These are phyloP conservation scores for Salpingus planirostris DNA, from an alignment of 2,888 invertebrate species.

Conservation along the genomic window DNA sequence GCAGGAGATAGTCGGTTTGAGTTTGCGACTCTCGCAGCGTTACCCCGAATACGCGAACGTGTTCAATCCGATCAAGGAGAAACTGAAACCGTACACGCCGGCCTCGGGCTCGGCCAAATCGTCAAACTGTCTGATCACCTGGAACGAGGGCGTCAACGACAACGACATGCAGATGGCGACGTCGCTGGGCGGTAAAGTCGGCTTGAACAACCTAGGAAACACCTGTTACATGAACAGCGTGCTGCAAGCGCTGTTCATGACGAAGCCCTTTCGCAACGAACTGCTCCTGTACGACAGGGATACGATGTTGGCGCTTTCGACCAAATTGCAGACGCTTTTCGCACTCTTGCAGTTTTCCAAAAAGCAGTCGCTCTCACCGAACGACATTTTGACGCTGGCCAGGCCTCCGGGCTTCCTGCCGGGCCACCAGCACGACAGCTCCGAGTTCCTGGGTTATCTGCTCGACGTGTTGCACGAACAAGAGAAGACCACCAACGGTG, in stretches of 20 bases:
- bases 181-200: slow-evolving; percentile 47
- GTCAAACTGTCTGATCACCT: too few relatives aligned
- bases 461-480: slow-evolving; percentile 69
- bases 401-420: slow-evolving; percentile 69
- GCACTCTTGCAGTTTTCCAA: slow-evolving; percentile 62
- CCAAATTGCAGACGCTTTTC: slow-evolving; percentile 61
- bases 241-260: slow-evolving; percentile 74
- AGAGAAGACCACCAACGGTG: slow-evolving; percentile 45
- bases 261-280: slow-evolving; percentile 66
- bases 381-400: slow-evolving; percentile 60
- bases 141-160: background rate
- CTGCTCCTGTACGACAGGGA: slow-evolving; percentile 49
- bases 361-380: slow-evolving; percentile 59
- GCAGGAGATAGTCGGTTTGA: slow-evolving; percentile 54
- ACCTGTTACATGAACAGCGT: slow-evolving; percentile 88
- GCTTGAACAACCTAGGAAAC: slow-evolving; percentile 75
- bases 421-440: slow-evolving; percentile 80
- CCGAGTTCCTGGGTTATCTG: slow-evolving; percentile 71
- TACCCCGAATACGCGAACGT: slow-evolving; percentile 39
- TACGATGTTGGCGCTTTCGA: slow-evolving; percentile 48
- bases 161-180: background rate
- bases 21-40: slow-evolving; percentile 45
- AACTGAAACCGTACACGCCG: slow-evolving; percentile 31
- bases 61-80: slow-evolving; percentile 34
- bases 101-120: too few relatives aligned